These are phyloP conservation scores for Oscheius sp. DNA, from an alignment of 1,140 invertebrate genomes.

Conservation along the genomic window DNA sequence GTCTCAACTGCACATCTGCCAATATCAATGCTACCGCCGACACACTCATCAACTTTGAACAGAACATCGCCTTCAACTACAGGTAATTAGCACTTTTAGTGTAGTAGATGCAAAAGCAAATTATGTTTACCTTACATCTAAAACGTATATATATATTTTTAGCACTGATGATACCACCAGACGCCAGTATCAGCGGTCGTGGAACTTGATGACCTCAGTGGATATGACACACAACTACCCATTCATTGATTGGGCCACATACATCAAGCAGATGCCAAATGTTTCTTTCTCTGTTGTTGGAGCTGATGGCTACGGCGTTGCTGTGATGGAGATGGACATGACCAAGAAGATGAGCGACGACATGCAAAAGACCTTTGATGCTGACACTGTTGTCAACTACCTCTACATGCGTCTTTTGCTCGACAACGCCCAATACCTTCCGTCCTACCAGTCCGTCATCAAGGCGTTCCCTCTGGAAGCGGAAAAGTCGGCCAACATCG, in stretches of 20 bases:
- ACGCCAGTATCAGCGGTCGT: constrained; percentile 20
- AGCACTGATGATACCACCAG: constrained; percentile 34
- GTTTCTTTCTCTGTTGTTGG: neutral
- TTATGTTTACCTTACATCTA: too few relatives aligned
- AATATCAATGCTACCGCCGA: neutral
- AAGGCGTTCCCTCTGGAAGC: neutral
- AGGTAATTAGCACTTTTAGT: neutral
- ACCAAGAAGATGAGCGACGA: neutral
- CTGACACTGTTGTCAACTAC: constrained; percentile 38
- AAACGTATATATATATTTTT: too few relatives aligned
- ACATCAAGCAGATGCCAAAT: constrained; percentile 4
- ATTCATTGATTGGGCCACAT: constrained; percentile 33
- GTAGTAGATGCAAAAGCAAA: too few relatives aligned
- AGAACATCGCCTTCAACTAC: constrained; percentile 25
- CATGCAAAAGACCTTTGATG: neutral
- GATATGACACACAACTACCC: constrained; percentile 6
- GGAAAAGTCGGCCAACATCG: constrained; percentile 1
- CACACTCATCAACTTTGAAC: constrained; percentile 29
- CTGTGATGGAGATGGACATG: constrained; percentile 28
- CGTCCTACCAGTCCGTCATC: neutral
- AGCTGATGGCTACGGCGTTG: neutral
- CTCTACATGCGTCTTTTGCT: constrained; percentile 30
- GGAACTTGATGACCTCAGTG: constrained; percentile 19
- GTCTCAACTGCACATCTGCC: neutral
- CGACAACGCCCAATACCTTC: constrained; percentile 25